Conservation (phyloP, 1,140 invertebrate genomes). For the Bombyx mori region DNA sequence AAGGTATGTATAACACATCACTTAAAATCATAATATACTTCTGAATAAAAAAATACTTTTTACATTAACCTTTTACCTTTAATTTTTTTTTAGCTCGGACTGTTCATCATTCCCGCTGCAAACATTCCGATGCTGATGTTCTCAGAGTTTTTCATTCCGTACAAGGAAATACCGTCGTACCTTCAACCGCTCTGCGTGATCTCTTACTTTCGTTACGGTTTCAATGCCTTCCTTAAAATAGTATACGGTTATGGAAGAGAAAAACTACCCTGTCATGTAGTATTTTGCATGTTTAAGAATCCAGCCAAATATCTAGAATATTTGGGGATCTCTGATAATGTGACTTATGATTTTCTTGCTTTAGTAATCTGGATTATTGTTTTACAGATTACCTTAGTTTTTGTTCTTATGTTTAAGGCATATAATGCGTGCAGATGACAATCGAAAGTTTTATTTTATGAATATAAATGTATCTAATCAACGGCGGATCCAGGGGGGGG, state of each 20-base stretch:
- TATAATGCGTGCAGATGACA: conserved; percentile 49
- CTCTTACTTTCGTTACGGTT: conserved; percentile 86
- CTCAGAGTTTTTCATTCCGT: conserved; percentile 87
- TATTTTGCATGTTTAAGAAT: conserved; percentile 62
- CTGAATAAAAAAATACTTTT: neutral
- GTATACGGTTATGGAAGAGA: conserved; percentile 80
- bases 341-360: conserved; percentile 81
- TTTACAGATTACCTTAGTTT: conserved; percentile 48
- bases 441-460: conserved; percentile 6
- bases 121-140: conserved; percentile 89
- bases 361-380: conserved; percentile 76
- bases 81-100: conserved; percentile 76
- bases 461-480: no score
- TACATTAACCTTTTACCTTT: neutral
- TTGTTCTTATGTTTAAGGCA: conserved; percentile 46
- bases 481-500: no score
- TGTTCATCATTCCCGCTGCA: conserved; percentile 85
- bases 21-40: neutral
- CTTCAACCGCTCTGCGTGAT: conserved; percentile 79
- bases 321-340: conserved; percentile 69
- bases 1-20: conserved; percentile 65
- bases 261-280: conserved; percentile 69
- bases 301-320: conserved; percentile 63
- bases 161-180: conserved; percentile 81
- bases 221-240: conserved; percentile 82